These are phyloP conservation scores for Drosophila affinis DNA, from an alignment of 2,888 invertebrate species.

Conservation along the genomic window DNA sequence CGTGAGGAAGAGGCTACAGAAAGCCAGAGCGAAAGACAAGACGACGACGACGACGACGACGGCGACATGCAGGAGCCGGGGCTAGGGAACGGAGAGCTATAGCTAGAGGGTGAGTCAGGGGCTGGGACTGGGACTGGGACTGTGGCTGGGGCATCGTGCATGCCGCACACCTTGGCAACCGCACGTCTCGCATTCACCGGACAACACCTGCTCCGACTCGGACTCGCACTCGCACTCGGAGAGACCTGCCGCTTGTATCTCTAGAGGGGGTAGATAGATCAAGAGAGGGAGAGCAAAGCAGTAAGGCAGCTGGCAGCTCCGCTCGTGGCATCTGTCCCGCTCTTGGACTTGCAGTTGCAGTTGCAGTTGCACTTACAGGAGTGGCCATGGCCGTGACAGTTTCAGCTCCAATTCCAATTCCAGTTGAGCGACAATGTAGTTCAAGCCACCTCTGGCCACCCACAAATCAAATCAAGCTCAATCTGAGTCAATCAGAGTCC, in stretches of 20 bases:
- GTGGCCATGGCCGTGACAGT: not conserved
- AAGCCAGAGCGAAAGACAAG: not conserved
- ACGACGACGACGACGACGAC: not conserved
- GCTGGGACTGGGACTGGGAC: too few relatives aligned
- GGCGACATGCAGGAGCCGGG: constrained; percentile 5
- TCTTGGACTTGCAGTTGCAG: constrained; percentile 1
- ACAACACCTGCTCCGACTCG: not conserved
- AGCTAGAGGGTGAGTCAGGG: not conserved
- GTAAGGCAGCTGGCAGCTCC: not conserved
- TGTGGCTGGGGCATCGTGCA: not conserved
- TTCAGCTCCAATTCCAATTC: constrained; percentile 1
- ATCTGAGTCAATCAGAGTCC: constrained; percentile 37
- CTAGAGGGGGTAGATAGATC: not conserved
- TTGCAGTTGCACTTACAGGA: constrained; percentile 1
- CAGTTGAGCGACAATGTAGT: constrained; percentile 39
- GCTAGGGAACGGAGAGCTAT: not conserved
- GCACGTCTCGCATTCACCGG: not conserved
- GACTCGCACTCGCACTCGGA: not conserved
- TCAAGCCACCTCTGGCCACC: constrained; percentile 19
- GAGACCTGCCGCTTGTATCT: not conserved
- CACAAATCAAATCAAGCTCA: constrained; percentile 19
- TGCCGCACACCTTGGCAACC: constrained; percentile 7
- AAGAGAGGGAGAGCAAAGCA: not conserved
- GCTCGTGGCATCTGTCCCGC: not conserved
- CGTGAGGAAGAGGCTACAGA: constrained; percentile 15